Percentiles rank a stretch among this genome's conserved stretches.
Conservation (phyloP, 2,888 invertebrate species). For the Mesopsocus fuscifrons region DNA sequence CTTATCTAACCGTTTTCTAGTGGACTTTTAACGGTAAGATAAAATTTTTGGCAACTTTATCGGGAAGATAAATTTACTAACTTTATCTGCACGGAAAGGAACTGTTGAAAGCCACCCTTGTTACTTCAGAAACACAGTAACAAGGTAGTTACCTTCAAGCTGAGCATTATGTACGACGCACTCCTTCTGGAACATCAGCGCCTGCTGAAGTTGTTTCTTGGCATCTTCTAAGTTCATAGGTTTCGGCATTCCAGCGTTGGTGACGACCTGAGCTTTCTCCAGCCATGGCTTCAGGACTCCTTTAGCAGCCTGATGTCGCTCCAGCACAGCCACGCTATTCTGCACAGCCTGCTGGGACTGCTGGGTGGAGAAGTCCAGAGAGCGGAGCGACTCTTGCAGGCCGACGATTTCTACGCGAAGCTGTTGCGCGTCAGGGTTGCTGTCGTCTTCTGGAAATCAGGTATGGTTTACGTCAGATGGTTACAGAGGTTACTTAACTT, state of each 20-base stretch:
- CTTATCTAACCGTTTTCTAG: no score
- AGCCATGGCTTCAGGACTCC: conserved; percentile 75
- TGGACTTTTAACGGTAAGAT: no score
- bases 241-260: conserved; percentile 48
- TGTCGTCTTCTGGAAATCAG: conserved; percentile 31
- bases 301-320: conserved; percentile 60
- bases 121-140: no score
- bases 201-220: conserved; percentile 50
- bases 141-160: no score
- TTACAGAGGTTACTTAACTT: conserved; percentile 5
- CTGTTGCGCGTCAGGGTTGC: conserved; percentile 50
- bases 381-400: conserved; percentile 54
- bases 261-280: conserved; percentile 67
- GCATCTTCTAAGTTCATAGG: conserved; percentile 66
- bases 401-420: conserved; percentile 55
- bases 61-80: no score
- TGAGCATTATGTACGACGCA: conserved; percentile 52
- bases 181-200: conserved; percentile 52
- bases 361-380: conserved; percentile 54
- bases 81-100: no score
- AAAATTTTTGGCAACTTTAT: no score
- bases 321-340: conserved; percentile 62
- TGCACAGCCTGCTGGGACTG: conserved; percentile 30
- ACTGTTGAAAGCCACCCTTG: no score
- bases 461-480: not conserved